Evolutionary conservation across 1,140 invertebrate species (phyloP).

Genomic region (Prorops nasuta): DNA sequence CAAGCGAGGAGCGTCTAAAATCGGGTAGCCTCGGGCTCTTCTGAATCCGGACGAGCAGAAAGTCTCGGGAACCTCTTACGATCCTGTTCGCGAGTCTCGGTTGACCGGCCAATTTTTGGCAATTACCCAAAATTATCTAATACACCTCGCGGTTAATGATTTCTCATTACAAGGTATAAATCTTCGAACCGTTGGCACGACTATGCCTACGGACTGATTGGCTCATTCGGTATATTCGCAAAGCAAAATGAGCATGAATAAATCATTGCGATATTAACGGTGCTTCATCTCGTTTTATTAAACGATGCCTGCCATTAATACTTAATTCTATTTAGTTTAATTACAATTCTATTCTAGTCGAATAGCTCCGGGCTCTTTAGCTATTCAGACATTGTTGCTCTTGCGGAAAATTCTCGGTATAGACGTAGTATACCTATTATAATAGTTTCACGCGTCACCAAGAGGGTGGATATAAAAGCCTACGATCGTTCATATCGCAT

Average conservation of each 20-base stretch:
- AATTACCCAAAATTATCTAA: conserved; percentile 56
- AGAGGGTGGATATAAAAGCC: not conserved
- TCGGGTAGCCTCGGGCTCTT: conserved; percentile 26
- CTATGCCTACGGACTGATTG: conserved; percentile 15
- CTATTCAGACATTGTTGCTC: too few species aligned
- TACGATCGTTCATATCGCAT: not conserved
- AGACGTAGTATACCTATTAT: too few species aligned
- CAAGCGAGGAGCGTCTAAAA: conserved; percentile 20
- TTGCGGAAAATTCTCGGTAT: too few species aligned
- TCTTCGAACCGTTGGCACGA: conserved; percentile 28
- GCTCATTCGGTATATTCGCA: conserved; percentile 7
- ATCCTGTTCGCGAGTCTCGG: conserved; percentile 19
- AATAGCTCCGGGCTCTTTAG: too few species aligned
- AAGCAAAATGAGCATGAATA: too few species aligned
- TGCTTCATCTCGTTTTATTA: too few species aligned
- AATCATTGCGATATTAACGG: too few species aligned
- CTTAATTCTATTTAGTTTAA: too few species aligned
- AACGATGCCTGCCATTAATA: too few species aligned
- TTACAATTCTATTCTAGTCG: too few species aligned
- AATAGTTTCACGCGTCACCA: not conserved
- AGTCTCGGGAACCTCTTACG: conserved; percentile 14
- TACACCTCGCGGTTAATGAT: conserved; percentile 53
- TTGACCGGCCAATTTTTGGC: conserved; percentile 43
- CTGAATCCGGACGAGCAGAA: conserved; percentile 7
- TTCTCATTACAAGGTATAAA: conserved; percentile 58